A percentile compares a stretch with the other conserved stretches of the same genome.
These are phyloP conservation scores for Chiloscyllium plagiosum DNA, from an alignment of 2,113 vertebrate genomes.

Conservation along the genomic window DNA sequence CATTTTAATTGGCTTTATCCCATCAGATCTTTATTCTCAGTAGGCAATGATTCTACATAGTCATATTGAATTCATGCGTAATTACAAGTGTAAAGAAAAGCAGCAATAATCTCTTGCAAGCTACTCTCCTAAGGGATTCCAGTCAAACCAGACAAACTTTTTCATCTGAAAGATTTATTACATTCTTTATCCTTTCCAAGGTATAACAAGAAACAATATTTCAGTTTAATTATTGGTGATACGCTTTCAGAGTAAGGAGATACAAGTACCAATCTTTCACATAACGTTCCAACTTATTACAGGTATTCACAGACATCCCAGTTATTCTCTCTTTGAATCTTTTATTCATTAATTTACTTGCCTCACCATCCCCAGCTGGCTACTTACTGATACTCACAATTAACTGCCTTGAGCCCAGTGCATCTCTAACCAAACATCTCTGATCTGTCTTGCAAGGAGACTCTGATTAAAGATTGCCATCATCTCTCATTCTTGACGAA, in stretches of 20 bases:
- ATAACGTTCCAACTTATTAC: background rate
- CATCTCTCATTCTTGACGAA: background rate
- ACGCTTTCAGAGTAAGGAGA: background rate
- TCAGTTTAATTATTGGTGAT: background rate
- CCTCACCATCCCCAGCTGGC: background rate
- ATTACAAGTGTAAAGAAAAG: slow-evolving; percentile 25
- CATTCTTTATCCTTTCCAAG: background rate
- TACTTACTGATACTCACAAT: background rate
- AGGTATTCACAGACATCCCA: background rate
- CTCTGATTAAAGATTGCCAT: background rate
- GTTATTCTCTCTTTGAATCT: background rate
- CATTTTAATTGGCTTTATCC: slow-evolving; percentile 27
- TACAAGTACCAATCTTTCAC: background rate
- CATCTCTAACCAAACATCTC: background rate
- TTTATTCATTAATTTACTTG: background rate
- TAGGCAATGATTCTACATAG: background rate
- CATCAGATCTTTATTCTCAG: slow-evolving; percentile 10
- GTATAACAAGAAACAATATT: background rate
- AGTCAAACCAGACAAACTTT: background rate
- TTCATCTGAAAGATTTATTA: background rate
- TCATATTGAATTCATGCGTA: slow-evolving; percentile 5
- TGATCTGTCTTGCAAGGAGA: background rate
- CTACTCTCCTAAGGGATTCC: background rate
- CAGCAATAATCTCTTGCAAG: background rate
- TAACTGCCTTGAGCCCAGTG: background rate